Evolutionary conservation across 2,888 invertebrate genomes (phyloP), one percentile per base, ranked within the genome.

Genomic region (Hipparchia sbordonii): DNA sequence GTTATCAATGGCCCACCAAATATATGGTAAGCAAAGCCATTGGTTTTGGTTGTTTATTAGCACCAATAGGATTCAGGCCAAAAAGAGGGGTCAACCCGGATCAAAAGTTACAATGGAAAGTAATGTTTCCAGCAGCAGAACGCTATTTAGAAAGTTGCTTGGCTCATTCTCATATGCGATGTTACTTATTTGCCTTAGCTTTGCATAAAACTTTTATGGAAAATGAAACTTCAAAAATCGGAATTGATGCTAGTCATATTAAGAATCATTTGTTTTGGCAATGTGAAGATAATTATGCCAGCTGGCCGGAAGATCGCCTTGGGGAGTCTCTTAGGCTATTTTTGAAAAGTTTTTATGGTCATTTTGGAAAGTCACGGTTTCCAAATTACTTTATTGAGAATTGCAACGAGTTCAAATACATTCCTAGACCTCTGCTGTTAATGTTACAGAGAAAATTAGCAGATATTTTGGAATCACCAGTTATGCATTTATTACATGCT

Each of bases 41-140:
- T 70, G 94, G 94, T 4, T 94, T 95, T 69, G 96, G 96, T 2
- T 97, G 96, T 79, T 95, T 96, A 76, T 87, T 97, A 46, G 94
- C 97, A 10, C 97, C 97, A 0, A 90, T 96, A 76, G 96, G 97
- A 7, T 96, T 95, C 84, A 91, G 95, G 63, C 95, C 95, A 6
- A 96, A 96, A 81, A 91, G 95, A 70, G 94, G 95, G 2, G 85
- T 88, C 23, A 96, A 96, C 84, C 90, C 94, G 0, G 94, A 95
- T 52, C 94, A 95, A 67, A 94, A 95, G 73, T 88, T 97, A 33
- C 97, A 97, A 85, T 98, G 97, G 97, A 96, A 96, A 85, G 93
- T 97, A 2, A 94, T 95, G 59, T 97, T 97, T 82, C 97, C 97
- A 0, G 95, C 96, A 71, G 97, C 96, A 0, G 97, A 97, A 85